Evolutionary conservation across 1,140 invertebrate species (phyloP).

Genomic region (Papilio dardanus): DNA sequence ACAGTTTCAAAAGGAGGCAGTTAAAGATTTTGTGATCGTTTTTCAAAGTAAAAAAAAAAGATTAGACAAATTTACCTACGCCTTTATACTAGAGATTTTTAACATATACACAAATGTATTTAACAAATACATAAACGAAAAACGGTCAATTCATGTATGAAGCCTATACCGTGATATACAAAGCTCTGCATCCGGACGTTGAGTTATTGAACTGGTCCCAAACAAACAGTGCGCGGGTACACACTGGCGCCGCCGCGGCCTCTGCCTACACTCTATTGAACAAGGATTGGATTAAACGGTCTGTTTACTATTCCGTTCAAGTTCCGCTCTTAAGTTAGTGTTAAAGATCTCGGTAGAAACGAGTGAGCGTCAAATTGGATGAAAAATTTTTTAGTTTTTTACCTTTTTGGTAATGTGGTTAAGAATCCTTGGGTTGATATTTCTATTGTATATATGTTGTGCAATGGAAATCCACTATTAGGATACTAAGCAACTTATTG

Average conservation of each 20-base stretch:
- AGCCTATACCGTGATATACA: not conserved
- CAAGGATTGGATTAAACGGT: constrained; percentile 11
- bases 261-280: constrained; percentile 7
- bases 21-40: no score
- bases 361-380: no score
- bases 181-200: not conserved
- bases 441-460: no score
- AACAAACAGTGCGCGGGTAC: not conserved
- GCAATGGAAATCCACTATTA: no score
- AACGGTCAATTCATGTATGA: not conserved
- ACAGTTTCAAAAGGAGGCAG: no score
- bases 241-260: not conserved
- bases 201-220: constrained; percentile 10
- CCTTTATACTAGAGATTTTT: not conserved
- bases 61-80: no score
- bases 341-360: not conserved
- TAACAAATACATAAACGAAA: not conserved
- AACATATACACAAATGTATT: not conserved
- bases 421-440: no score
- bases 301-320: not conserved
- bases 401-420: no score
- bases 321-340: not conserved
- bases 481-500: no score
- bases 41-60: no score
- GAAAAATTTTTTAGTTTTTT: no score